A percentile compares a stretch with the other conserved stretches of the same genome.
Evolutionary conservation across 2,797 vertebrate species (phyloP).

Genomic region (Schizothorax lantsangensis): DNA sequence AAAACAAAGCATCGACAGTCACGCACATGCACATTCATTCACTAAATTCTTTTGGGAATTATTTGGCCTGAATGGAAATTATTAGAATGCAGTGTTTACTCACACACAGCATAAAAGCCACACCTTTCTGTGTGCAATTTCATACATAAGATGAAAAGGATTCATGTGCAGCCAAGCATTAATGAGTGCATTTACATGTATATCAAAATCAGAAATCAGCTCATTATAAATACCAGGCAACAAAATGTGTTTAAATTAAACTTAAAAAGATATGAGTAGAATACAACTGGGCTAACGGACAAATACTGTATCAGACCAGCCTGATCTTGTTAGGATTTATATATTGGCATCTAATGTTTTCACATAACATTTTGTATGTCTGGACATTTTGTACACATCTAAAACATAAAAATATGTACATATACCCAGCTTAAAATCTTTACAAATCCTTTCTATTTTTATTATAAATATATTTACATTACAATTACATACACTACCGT

Average conservation of each 20-base stretch:
- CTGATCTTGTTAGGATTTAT: neutral
- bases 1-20: constrained; percentile 51
- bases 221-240: neutral
- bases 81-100: neutral
- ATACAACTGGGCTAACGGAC: neutral
- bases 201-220: neutral
- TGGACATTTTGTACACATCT: neutral
- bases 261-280: neutral
- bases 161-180: neutral
- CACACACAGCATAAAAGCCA: neutral
- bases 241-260: neutral
- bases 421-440: neutral
- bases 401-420: neutral
- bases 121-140: neutral
- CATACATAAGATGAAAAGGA: neutral
- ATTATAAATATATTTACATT: neutral
- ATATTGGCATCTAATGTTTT: neutral
- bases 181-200: neutral
- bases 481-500: neutral
- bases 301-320: neutral
- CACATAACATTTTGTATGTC: neutral
- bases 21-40: constrained; percentile 28
- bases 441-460: neutral
- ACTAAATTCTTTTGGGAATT: constrained; percentile 31
- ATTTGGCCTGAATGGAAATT: constrained; percentile 1